Evolutionary conservation across 2,797 vertebrate genomes (phyloP).

Genomic region (Gobio occitaniae): DNA sequence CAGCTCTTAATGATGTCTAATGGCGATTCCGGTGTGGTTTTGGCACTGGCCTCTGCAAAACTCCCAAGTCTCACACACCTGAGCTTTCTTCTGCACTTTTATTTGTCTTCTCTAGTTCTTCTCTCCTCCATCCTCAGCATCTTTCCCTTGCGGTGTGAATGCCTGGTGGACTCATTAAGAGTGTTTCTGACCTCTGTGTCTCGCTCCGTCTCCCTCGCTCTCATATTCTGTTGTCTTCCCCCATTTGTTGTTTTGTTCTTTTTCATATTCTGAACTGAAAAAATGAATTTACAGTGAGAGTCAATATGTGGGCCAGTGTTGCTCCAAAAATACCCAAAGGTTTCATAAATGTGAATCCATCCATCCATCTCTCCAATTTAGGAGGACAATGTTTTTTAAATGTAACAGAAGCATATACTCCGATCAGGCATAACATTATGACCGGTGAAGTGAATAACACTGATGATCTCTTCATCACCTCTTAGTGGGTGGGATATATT

Average conservation of each 20-base stretch:
- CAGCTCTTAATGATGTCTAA: constrained; percentile 76
- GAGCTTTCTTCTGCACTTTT: constrained; percentile 72
- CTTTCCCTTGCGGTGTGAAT: constrained; percentile 72
- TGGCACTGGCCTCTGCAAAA: constrained; percentile 69
- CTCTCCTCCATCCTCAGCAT: constrained; percentile 72
- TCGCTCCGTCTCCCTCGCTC: background rate
- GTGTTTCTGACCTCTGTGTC: constrained; percentile 51
- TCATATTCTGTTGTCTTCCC: constrained; percentile 2
- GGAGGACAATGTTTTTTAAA: too few relatives aligned
- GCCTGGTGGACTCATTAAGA: constrained; percentile 74
- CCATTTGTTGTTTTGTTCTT: constrained; percentile 4
- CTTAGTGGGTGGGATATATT: too few relatives aligned
- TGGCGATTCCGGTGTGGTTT: constrained; percentile 71
- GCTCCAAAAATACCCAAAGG: too few relatives aligned
- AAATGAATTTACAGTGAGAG: background rate
- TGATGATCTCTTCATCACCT: too few relatives aligned
- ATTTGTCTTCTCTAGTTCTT: background rate
- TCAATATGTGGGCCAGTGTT: too few relatives aligned
- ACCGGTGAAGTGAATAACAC: too few relatives aligned
- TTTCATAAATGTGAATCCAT: too few relatives aligned
- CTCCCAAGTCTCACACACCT: constrained; percentile 59
- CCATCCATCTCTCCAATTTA: too few relatives aligned
- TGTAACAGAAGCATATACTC: too few relatives aligned
- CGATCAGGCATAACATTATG: too few relatives aligned
- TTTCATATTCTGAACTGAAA: constrained; percentile 34